Percentiles rank a stretch among this genome's conserved stretches.
Evolutionary conservation across 92 coral and sea anemone genomes (phyloP).

Genomic region (Zoanthus gigantus): DNA sequence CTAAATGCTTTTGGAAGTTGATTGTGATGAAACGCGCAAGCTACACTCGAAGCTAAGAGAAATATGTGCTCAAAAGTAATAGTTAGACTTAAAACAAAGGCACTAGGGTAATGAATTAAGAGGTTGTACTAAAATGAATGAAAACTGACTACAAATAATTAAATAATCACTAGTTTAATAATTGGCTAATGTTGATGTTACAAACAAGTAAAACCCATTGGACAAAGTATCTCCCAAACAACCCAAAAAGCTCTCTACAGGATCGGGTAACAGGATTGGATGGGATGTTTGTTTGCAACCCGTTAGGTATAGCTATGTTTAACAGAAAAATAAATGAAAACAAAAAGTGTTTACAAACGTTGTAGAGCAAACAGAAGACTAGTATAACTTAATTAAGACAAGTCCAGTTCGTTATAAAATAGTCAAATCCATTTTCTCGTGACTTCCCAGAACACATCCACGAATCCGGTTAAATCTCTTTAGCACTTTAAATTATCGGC

Average conservation of each 20-base stretch:
- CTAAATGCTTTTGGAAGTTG: neutral
- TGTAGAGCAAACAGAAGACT: neutral
- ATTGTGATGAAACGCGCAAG: neutral
- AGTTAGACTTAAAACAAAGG: neutral
- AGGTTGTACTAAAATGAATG: neutral
- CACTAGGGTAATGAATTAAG: neutral
- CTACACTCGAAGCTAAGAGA: neutral
- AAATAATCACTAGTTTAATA: neutral
- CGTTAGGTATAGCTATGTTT: too few species aligned
- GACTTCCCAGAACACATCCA: neutral
- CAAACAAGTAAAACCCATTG: constrained; percentile 24
- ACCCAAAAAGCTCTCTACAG: neutral
- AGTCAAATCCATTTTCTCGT: neutral
- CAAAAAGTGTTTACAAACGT: neutral
- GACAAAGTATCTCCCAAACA: neutral
- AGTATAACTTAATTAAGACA: neutral
- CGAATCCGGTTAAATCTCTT: neutral
- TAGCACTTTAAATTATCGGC: neutral
- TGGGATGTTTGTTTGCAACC: neutral
- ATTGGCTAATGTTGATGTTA: constrained; percentile 1
- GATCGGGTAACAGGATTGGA: neutral
- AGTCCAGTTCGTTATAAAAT: neutral
- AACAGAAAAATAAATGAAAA: too few species aligned
- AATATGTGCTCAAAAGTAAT: too few species aligned
- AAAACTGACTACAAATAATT: neutral